Conservation (phyloP, 1,140 invertebrate genomes). For the Oreohelix idahoensis region DNA sequence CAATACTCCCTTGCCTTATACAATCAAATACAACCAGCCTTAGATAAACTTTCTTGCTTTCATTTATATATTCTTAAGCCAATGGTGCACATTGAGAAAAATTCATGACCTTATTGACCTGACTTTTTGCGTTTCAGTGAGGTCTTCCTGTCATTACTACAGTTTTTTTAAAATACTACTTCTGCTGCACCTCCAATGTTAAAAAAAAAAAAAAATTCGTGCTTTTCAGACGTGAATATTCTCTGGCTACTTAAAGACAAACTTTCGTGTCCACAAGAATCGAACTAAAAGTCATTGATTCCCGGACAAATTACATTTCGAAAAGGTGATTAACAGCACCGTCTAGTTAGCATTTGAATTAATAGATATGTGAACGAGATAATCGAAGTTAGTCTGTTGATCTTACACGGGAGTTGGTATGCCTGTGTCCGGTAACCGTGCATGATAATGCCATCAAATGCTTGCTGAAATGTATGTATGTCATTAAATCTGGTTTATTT, state of each 20-base stretch:
- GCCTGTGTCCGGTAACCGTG: no score
- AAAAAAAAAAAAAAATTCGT: neutral
- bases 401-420: neutral
- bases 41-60: no score
- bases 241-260: neutral
- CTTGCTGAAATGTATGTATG: neutral
- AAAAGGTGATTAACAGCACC: neutral
- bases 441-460: neutral
- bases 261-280: neutral
- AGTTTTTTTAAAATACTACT: neutral
- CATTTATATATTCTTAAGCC: neutral
- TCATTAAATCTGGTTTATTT: slow-evolving; percentile 17
- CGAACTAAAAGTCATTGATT: neutral
- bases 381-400: neutral
- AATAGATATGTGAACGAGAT: slow-evolving; percentile 19
- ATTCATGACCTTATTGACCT: neutral
- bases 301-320: slow-evolving; percentile 15
- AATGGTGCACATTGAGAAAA: neutral
- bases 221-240: neutral
- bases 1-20: no score
- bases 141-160: neutral
- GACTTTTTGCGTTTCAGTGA: neutral
- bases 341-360: slow-evolving; percentile 30
- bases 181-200: no score
- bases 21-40: no score